Base-by-base conservation (phyloP, 2,113 vertebrate genomes). In the Telmatochromis bifrenatus region DNA sequence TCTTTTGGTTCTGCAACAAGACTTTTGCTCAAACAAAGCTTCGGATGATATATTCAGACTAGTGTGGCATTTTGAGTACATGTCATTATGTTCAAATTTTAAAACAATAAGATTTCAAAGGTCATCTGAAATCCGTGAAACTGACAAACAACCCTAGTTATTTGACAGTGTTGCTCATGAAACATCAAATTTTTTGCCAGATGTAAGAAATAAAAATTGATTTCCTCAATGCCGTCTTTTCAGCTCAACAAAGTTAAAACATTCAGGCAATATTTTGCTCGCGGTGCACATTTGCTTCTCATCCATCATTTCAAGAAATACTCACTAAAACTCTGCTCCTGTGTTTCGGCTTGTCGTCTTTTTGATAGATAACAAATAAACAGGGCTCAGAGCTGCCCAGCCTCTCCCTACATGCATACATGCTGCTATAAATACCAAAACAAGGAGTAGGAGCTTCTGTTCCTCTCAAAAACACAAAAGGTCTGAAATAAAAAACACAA, bases 341-440 rank as follows among this genome's bases (percentile, higher is more conserved):
- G 68, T 84, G 73, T 62, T 4, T n/a, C 3, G 84, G 70, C 87
- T 87, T 37, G 45, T 81, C 79, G 28, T 92, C 88, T 11, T 33
- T 84, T 88, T 89, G 65, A 90, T 79, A 47, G 84, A 87, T 81
- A 87, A 91, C 84, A 82, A 87, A 89, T 58, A 92, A 70, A 88
- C 87, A 84, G 3, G 84, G 83, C 42, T 86, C 75, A 1, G 85
- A 91, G 62, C 39, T 12, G 13, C 62, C 82, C 13, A 49, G 35
- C n/a, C 55, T 85, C 82, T 84, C 87, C 65, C 79, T 47, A 19
- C 81, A 35, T 4, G 28, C 31, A 62, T n/a, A 79, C 87, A 90
- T 85, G 58, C 60, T 51, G 58, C 47, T 70, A 79, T 13, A 81
- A 82, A 85, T 70, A 33, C 70, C 5, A 3, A 19, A 73, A 84